phyloP scores from a whole-genome alignment of 1,140 invertebrate species.

The Pentalonia nigronervosa region DNA sequence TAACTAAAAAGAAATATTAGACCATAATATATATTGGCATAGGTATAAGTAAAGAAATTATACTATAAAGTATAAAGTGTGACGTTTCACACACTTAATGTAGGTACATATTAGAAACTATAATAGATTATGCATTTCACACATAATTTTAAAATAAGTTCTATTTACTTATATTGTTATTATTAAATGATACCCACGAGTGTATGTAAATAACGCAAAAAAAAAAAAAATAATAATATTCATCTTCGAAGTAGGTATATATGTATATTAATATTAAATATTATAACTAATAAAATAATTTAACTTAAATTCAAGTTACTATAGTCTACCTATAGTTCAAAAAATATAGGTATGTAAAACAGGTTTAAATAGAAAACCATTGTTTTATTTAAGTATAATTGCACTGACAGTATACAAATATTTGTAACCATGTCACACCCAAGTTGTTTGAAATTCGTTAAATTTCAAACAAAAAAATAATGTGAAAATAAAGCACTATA shows the following conservation, averaged over 20 bases:
- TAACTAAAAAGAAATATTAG: background rate
- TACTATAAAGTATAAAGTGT: background rate
- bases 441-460: background rate
- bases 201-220: background rate
- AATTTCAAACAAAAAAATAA: background rate
- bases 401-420: background rate
- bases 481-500: background rate
- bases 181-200: background rate
- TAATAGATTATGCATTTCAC: background rate
- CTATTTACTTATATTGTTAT: background rate
- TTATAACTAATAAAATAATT: background rate
- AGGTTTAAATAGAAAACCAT: background rate
- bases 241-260: background rate
- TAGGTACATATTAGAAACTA: too few species aligned
- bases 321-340: too few species aligned
- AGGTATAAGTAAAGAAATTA: background rate
- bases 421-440: background rate
- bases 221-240: background rate
- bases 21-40: background rate
- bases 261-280: background rate
- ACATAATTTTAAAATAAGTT: background rate
- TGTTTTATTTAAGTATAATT: background rate
- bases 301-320: too few species aligned
- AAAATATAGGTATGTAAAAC: background rate
- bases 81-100: background rate